Percentiles rank a stretch among this genome's conserved stretches.
phyloP scores from a whole-genome alignment of 2,888 invertebrate species.

The Apodemia hepburni region DNA sequence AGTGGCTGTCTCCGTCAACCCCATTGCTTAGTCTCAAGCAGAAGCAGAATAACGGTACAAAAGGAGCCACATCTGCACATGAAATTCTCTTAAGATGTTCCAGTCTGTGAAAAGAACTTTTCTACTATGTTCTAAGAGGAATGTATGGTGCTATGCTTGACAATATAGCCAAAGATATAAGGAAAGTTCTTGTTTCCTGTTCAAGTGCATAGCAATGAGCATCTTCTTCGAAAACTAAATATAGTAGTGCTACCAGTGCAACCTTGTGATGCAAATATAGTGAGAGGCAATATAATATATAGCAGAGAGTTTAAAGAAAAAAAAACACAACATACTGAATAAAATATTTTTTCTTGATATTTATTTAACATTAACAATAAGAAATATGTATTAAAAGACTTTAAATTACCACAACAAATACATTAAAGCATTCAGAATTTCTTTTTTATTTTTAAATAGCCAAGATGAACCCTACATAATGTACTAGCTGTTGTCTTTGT shows the following conservation, averaged over 20 bases:
- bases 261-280: background rate
- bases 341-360: no score
- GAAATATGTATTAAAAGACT: no score
- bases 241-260: background rate
- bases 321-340: background rate
- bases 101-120: background rate
- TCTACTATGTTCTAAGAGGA: background rate
- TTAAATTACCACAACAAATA: no score
- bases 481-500: no score
- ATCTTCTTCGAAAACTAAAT: background rate
- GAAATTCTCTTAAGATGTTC: background rate
- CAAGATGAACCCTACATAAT: no score
- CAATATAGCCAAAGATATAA: slow-evolving; percentile 27
- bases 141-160: slow-evolving; percentile 22
- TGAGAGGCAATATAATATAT: background rate
- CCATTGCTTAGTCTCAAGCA: background rate
- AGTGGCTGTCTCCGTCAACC: background rate
- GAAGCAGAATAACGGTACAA: slow-evolving; percentile 7
- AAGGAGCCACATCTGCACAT: background rate
- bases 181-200: slow-evolving; percentile 15
- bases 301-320: background rate
- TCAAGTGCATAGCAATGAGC: background rate
- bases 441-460: no score
- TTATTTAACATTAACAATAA: no score
- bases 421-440: no score